Percentiles rank a stretch among this genome's conserved stretches.
Evolutionary conservation across 2,888 invertebrate species (phyloP).

Genomic region (Bugulina stolonifera): DNA sequence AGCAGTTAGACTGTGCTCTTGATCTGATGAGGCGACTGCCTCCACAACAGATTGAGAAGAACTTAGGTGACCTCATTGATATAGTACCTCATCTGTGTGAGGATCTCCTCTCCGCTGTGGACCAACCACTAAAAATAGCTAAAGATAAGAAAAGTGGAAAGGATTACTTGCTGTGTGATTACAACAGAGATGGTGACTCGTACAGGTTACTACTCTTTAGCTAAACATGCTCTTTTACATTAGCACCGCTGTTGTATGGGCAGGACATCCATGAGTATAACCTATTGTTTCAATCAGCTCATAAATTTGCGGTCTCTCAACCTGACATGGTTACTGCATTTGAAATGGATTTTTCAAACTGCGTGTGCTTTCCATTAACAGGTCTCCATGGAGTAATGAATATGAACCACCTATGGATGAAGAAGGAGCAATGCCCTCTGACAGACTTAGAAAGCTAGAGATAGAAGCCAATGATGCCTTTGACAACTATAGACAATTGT

Average conservation of each 20-base stretch:
- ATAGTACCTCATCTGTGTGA: constrained; percentile 86
- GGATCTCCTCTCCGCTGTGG: constrained; percentile 91
- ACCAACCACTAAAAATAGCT: constrained; percentile 96
- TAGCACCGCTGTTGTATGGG: no score
- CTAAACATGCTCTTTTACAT: no score
- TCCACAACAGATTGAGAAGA: constrained; percentile 98
- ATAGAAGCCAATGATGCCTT: constrained; percentile 97
- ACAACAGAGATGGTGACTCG: constrained; percentile 97
- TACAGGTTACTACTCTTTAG: no score
- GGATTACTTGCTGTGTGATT: constrained; percentile 96
- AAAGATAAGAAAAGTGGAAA: constrained; percentile 85
- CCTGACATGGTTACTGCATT: no score
- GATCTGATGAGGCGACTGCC: constrained; percentile 98
- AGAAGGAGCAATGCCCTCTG: constrained; percentile 97
- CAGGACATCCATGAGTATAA: no score
- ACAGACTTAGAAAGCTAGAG: constrained; percentile 86
- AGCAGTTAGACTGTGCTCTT: constrained; percentile 96
- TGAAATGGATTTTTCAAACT: no score
- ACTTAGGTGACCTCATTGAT: constrained; percentile 93
- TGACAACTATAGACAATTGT: constrained; percentile 92
- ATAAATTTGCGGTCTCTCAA: no score
- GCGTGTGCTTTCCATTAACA: no score
- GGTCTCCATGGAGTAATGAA: constrained; percentile 97
- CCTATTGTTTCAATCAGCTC: no score
- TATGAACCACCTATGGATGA: constrained; percentile 89